Evolutionary conservation across 2,113 vertebrate genomes (phyloP).

Genomic region (Gnathonemus echidnorhynchus): DNA sequence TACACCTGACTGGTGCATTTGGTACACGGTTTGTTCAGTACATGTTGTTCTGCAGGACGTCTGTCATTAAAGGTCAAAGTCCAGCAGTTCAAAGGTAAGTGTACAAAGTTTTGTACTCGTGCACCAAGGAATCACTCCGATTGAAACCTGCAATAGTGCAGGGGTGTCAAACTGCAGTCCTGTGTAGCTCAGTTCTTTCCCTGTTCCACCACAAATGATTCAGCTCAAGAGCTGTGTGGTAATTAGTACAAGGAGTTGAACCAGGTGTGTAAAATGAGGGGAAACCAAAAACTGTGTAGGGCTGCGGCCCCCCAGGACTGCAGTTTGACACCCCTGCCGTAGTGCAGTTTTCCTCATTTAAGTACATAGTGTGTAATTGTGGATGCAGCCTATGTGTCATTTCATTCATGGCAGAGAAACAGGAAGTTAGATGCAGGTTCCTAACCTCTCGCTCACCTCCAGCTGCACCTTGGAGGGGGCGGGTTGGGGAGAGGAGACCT

Average conservation of each 20-base stretch:
- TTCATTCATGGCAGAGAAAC: not conserved
- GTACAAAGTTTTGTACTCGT: not conserved
- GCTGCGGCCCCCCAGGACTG: too few species aligned
- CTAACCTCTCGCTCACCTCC: not conserved
- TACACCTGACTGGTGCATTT: not conserved
- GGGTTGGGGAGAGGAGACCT: conserved; percentile 12
- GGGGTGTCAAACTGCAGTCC: too few species aligned
- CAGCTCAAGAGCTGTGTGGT: too few species aligned
- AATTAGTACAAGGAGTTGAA: too few species aligned
- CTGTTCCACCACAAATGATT: too few species aligned
- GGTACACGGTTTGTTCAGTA: not conserved
- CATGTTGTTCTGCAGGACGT: not conserved
- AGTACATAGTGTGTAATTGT: not conserved
- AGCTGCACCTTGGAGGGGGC: not conserved
- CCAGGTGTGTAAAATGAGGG: too few species aligned
- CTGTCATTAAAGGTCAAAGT: not conserved
- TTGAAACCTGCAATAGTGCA: too few species aligned
- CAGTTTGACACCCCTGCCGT: too few species aligned
- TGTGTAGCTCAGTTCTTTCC: too few species aligned
- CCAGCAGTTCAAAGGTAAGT: not conserved
- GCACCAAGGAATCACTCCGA: not conserved
- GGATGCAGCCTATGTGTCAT: not conserved
- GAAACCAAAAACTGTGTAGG: too few species aligned
- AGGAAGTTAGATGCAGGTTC: conserved; percentile 4
- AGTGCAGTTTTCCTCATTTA: not conserved